Evolutionary conservation across 2,113 vertebrate genomes (phyloP).

Genomic region (Lonchura striata): DNA sequence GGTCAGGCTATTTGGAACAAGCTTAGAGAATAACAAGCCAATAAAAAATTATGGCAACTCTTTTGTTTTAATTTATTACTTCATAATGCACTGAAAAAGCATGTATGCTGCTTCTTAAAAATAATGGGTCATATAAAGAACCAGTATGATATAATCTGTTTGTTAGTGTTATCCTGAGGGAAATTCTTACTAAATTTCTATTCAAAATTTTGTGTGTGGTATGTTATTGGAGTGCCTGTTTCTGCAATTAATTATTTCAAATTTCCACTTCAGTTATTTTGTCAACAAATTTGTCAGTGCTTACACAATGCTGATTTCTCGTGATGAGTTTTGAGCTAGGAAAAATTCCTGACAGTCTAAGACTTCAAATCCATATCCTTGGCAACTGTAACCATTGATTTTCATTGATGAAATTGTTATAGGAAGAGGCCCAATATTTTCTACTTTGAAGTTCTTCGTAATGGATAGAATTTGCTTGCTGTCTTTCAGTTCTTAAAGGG

Average conservation of each 20-base stretch:
- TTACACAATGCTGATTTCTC: conserved; percentile 95
- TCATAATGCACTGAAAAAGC: neutral
- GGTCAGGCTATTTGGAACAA: neutral
- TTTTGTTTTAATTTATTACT: neutral
- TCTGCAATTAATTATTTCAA: neutral
- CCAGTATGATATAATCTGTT: neutral
- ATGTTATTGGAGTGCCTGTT: neutral
- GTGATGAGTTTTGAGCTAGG: conserved; percentile 86
- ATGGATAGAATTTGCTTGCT: conserved; percentile 89
- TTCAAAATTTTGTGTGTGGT: neutral
- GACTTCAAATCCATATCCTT: conserved; percentile 96
- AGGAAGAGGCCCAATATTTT: conserved; percentile 93
- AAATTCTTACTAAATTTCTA: neutral
- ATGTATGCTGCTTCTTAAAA: neutral
- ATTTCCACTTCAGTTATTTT: neutral
- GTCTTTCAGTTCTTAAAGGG: conserved; percentile 82
- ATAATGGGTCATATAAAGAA: neutral
- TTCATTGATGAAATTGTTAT: conserved; percentile 93
- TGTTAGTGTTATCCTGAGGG: neutral
- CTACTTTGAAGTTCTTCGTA: conserved; percentile 95
- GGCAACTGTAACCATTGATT: conserved; percentile 94
- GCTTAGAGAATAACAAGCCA: neutral
- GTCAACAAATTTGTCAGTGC: conserved; percentile 37
- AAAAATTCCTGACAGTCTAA: conserved; percentile 88
- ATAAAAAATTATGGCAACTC: neutral